Conservation (phyloP, 2,113 vertebrate genomes). For the Phalacrocorax carbo region DNA sequence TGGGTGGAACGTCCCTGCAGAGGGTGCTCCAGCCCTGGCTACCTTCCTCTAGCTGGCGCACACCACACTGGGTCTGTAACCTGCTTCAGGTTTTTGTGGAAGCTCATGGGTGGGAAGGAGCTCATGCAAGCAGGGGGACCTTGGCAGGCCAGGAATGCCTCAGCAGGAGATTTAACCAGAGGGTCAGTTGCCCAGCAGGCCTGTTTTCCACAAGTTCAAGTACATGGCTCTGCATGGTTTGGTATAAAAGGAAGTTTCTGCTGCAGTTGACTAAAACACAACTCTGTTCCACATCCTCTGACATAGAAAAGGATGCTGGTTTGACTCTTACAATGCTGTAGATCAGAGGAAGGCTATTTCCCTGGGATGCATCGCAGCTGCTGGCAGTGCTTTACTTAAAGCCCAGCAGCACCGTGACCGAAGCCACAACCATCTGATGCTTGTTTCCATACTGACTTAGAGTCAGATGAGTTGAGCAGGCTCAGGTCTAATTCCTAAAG, state of each 20-base stretch:
- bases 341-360: neutral
- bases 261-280: neutral
- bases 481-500: neutral
- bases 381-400: neutral
- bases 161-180: neutral
- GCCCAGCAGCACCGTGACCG: neutral
- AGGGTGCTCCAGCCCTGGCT: conserved; percentile 45
- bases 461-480: neutral
- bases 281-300: neutral
- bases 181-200: neutral
- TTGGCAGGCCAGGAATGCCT: neutral
- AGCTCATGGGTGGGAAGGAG: neutral
- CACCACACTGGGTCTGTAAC: neutral
- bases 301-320: neutral
- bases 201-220: neutral
- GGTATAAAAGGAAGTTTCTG: neutral
- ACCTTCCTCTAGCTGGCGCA: neutral
- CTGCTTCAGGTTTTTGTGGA: neutral
- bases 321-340: neutral
- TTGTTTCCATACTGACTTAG: neutral
- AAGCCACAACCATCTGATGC: neutral
- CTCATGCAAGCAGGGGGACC: neutral
- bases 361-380: neutral
- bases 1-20: conserved; percentile 46
- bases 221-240: neutral